These are phyloP conservation scores for Hippasteria phrygiana DNA, from an alignment of 53 echinoderm and acorn worm species.

Conservation along the genomic window DNA sequence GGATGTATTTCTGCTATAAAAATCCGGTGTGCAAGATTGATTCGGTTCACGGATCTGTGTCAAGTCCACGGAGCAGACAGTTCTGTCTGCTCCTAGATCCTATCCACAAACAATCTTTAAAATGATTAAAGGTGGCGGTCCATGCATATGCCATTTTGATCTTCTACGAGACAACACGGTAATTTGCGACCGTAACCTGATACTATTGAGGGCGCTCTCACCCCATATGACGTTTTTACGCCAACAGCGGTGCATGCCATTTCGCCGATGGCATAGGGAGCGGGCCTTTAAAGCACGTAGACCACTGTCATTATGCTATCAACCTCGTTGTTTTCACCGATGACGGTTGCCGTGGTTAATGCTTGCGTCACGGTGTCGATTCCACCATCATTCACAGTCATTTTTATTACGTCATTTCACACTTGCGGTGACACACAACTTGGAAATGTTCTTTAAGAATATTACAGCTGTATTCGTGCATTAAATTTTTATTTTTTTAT, in stretches of 20 bases:
- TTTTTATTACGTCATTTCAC: constrained; percentile 8
- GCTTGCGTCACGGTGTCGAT: background rate
- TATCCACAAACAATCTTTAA: background rate
- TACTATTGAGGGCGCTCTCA: background rate
- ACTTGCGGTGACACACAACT: background rate
- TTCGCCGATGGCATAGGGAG: background rate
- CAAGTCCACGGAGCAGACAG: background rate
- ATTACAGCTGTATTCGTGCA: too few relatives aligned
- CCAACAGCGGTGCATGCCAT: background rate
- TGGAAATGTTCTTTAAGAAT: background rate
- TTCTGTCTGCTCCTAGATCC: background rate
- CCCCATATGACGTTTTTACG: background rate
- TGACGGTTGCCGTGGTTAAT: background rate
- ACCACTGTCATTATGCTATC: background rate
- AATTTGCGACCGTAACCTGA: background rate
- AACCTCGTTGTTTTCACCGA: background rate
- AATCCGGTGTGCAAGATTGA: background rate
- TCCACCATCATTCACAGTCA: background rate
- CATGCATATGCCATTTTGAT: too few relatives aligned
- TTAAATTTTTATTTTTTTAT: too few relatives aligned
- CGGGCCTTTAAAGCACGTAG: background rate
- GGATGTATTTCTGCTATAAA: constrained; percentile 4
- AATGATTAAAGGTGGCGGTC: background rate
- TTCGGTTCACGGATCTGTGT: constrained; percentile 1
- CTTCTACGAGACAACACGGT: too few relatives aligned